Evolutionary conservation across 1,140 invertebrate genomes (phyloP).

Genomic region (Acromyrmex echinatior): DNA sequence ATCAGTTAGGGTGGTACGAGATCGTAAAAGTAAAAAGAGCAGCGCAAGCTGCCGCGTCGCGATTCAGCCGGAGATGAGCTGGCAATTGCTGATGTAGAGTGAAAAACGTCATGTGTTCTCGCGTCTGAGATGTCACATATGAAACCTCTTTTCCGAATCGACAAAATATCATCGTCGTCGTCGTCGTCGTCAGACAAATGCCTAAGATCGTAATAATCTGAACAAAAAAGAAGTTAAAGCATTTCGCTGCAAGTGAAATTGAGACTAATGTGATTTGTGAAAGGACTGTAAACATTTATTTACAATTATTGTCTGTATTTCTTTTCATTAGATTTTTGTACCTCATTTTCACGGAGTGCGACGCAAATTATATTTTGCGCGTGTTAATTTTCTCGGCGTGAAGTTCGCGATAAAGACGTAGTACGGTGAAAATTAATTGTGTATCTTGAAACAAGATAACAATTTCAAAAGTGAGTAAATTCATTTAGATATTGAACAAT

Average conservation of each 20-base stretch:
- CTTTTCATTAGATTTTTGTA: not conserved
- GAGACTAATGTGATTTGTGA: not conserved
- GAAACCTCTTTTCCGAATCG: not conserved
- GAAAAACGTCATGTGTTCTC: slow-evolving; percentile 46
- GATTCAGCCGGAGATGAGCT: slow-evolving; percentile 56
- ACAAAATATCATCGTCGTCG: not conserved
- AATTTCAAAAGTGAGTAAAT: too few relatives aligned
- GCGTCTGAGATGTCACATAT: slow-evolving; percentile 29
- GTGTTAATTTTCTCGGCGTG: not conserved
- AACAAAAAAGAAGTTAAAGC: not conserved
- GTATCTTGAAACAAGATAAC: too few relatives aligned
- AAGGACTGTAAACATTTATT: not conserved
- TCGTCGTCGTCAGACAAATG: not conserved
- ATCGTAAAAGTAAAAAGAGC: slow-evolving; percentile 62
- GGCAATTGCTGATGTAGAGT: slow-evolving; percentile 53
- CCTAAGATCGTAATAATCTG: not conserved
- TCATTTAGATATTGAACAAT: too few relatives aligned
- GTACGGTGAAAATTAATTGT: too few relatives aligned
- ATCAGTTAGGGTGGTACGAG: slow-evolving; percentile 38
- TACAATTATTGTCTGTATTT: not conserved
- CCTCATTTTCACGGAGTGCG: not conserved
- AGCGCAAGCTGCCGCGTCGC: slow-evolving; percentile 57
- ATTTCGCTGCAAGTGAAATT: not conserved
- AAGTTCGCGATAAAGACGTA: not conserved
- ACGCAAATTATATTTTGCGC: not conserved